Evolutionary conservation across 2,797 vertebrate species (phyloP).

Genomic region (Mus caroli): DNA sequence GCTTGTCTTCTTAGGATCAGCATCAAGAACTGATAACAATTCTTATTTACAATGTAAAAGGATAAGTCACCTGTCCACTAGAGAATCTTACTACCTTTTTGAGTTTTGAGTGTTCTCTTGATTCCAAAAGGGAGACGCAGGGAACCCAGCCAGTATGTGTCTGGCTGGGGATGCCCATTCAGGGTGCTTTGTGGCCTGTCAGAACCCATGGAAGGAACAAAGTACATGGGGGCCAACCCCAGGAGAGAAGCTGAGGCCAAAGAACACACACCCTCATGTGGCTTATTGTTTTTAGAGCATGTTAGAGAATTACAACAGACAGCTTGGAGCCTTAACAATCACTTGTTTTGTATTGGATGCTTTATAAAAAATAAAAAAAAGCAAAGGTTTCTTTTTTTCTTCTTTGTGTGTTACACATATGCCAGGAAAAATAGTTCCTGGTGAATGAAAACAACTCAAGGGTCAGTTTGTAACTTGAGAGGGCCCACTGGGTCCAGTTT

Average conservation of each 20-base stretch:
- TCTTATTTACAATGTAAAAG: background rate
- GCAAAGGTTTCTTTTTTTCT: slow-evolving; percentile 76
- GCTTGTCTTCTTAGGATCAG: background rate
- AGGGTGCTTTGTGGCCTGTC: background rate
- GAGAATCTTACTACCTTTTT: background rate
- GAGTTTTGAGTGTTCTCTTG: background rate
- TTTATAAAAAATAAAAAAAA: slow-evolving; percentile 73
- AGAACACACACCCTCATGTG: slow-evolving; percentile 71
- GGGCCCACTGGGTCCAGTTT: slow-evolving; percentile 31
- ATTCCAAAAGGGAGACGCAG: background rate
- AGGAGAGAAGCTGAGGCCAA: slow-evolving; percentile 60
- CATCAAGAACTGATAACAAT: background rate
- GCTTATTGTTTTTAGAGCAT: slow-evolving; percentile 80
- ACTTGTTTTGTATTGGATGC: slow-evolving; percentile 81
- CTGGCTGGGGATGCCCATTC: slow-evolving; percentile 24
- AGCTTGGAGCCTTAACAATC: slow-evolving; percentile 82
- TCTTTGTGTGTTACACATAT: slow-evolving; percentile 72
- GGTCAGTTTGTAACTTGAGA: slow-evolving; percentile 81
- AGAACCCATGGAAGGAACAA: slow-evolving; percentile 54
- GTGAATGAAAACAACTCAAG: slow-evolving; percentile 80
- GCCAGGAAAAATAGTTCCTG: slow-evolving; percentile 84
- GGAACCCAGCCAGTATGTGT: background rate
- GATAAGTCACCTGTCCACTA: background rate
- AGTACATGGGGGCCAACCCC: slow-evolving; percentile 44
- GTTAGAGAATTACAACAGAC: slow-evolving; percentile 81